Conservation (phyloP, 2,888 invertebrate species). For the Eupithecia subumbrata region DNA sequence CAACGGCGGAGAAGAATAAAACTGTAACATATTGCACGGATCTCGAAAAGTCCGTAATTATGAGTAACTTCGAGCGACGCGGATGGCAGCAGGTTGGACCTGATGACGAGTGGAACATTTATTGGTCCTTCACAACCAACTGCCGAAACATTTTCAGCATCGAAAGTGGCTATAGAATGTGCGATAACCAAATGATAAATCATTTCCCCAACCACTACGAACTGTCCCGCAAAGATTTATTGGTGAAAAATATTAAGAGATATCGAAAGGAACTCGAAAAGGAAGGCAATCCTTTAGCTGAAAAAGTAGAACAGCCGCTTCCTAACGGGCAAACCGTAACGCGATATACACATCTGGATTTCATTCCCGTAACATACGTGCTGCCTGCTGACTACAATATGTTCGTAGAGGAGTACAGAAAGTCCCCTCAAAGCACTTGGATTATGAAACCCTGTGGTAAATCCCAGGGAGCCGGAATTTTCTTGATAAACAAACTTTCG, state of each 20-base stretch:
- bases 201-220: conserved; percentile 99
- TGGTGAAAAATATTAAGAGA: conserved; percentile 97
- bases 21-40: conserved; percentile 87
- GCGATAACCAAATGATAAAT: conserved; percentile 96
- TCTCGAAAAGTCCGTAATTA: conserved; percentile 95
- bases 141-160: conserved; percentile 95
- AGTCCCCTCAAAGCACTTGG: conserved; percentile 97
- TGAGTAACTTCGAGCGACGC: conserved; percentile 95
- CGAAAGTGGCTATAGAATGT: conserved; percentile 95
- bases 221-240: conserved; percentile 95
- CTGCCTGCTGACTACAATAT: conserved; percentile 98
- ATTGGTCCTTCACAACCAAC: conserved; percentile 97
- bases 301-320: conserved; percentile 83
- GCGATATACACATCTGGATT: conserved; percentile 92
- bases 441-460: conserved; percentile 99
- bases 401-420: conserved; percentile 97
- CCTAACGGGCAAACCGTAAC: conserved; percentile 86
- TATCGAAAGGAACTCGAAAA: conserved; percentile 96
- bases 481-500: conserved; percentile 96
- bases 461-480: conserved; percentile 96
- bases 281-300: conserved; percentile 93
- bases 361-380: conserved; percentile 97
- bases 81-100: conserved; percentile 94
- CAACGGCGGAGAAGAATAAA: conserved; percentile 55
- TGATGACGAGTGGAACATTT: conserved; percentile 98